Percentiles rank a stretch among this genome's conserved stretches.
These are phyloP conservation scores for Trogon surrucura DNA, from an alignment of 2,113 vertebrate genomes.

Conservation along the genomic window DNA sequence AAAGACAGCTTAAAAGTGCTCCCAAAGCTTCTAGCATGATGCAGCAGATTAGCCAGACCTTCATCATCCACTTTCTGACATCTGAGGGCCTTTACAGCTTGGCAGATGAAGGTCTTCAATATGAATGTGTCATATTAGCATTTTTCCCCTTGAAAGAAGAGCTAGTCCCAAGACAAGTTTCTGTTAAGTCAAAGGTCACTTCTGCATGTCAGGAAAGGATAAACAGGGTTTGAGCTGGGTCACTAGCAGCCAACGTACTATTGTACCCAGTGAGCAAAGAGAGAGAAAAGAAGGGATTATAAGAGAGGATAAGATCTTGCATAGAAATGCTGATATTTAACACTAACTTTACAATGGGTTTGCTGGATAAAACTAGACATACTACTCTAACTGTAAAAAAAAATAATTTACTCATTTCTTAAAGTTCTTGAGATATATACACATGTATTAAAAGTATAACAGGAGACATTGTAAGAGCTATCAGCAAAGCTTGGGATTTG, in stretches of 20 bases:
- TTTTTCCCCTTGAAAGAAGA: neutral
- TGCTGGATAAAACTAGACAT: neutral
- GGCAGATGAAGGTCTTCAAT: neutral
- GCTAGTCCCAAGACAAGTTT: neutral
- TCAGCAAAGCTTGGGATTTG: neutral
- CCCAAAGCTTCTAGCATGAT: neutral
- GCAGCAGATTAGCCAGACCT: neutral
- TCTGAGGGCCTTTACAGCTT: neutral
- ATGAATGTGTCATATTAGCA: neutral
- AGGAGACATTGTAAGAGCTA: neutral
- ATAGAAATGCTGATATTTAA: neutral
- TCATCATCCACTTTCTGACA: neutral
- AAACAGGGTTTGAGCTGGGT: neutral
- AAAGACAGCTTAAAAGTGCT: neutral
- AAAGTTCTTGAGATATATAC: neutral
- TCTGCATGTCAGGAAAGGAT: neutral
- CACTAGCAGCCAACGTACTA: neutral
- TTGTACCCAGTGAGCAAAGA: neutral
- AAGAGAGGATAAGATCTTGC: neutral
- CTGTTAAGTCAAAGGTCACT: constrained; percentile 11
- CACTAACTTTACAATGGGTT: neutral
- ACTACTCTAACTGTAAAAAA: neutral
- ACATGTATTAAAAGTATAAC: neutral
- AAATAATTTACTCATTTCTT: neutral
- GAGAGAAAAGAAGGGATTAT: constrained; percentile 5